Base-by-base conservation (phyloP, 2,888 invertebrate genomes). In the Lymantria dispar region DNA sequence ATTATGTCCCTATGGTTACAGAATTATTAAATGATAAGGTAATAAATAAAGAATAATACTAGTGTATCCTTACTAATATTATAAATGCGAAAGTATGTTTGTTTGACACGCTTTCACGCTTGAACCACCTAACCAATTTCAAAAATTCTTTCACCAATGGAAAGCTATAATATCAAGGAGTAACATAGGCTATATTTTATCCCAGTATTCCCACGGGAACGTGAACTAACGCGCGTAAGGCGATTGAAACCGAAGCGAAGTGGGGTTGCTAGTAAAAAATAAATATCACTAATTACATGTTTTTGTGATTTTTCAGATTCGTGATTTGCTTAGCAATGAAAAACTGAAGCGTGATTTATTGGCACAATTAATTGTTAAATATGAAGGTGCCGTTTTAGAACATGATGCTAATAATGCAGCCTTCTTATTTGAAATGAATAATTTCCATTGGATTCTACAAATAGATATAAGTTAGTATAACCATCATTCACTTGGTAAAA, bases 361-460 rank as follows among this genome's bases (percentile, higher is more conserved):
- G 47, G 87, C 91, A 15, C 88, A 90, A 53, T 70, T 92, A 9
- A 87, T 92, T 61, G 87, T 91, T 0, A 91, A 86, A 58, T 91
- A 91, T 71, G 91, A 91, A 72, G 91, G 90, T 47, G 91, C 91
- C 9, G 62, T 92, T 11, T 58, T 92, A 22, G 92, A 92, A 54
- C 91, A 91, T 74, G 87, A 91, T 56, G 75, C 85, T 1, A 87
- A 84, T 60, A 85, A 78, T 73, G 92, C 93, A 13, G 90, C 92
- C 13, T 93, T 95, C 64, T 73, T 95, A 29, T 92, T 94, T 76
- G 93, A 94, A 78, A 91, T 92, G 77, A 92, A 93, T 66, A 92
- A 92, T 71, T 94, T 94, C 72, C 92, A 93, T 74, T 94, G 93
- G 85, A 86, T 95, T 44, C 80, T 95, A 29, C 89, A 92, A 58